Percentiles rank a stretch among this genome's conserved stretches.
phyloP scores from a whole-genome alignment of 2,113 vertebrate genomes.

The Chascanopsetta lugubris region DNA sequence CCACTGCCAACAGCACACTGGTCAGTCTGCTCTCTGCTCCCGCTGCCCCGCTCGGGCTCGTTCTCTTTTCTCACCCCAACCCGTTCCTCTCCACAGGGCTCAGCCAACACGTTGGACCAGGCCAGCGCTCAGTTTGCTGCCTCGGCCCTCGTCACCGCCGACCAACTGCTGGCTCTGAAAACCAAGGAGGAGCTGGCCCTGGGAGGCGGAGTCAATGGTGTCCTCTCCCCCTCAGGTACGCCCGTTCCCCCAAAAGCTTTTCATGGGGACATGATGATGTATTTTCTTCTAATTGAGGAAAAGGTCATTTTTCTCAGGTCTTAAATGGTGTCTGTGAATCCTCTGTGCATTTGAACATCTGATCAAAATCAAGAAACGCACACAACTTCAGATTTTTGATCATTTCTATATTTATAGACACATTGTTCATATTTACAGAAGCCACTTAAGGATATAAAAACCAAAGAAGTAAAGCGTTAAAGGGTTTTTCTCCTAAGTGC shows the following conservation, averaged over 20 bases:
- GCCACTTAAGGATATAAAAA: neutral
- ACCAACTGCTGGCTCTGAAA: conserved; percentile 95
- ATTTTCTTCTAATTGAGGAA: no score
- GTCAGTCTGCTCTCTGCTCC: conserved; percentile 38
- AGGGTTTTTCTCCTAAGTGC: neutral
- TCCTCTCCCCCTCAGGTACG: conserved; percentile 98
- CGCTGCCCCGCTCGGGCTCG: neutral
- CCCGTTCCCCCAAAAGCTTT: neutral
- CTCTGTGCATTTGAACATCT: no score
- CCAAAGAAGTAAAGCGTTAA: conserved; percentile 2
- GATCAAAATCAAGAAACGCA: no score
- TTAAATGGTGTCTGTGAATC: no score
- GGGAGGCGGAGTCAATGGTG: conserved; percentile 94
- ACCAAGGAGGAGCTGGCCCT: conserved; percentile 94
- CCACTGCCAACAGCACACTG: conserved; percentile 77
- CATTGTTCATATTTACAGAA: neutral
- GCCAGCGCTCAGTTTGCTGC: conserved; percentile 96
- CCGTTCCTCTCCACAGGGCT: conserved; percentile 75
- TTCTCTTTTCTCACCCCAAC: neutral
- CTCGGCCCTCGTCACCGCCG: conserved; percentile 93
- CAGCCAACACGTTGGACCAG: conserved; percentile 93
- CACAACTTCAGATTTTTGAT: no score
- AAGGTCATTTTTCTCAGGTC: neutral
- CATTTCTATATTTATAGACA: no score
- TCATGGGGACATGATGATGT: no score